These are phyloP conservation scores for Keiferia lycopersicella DNA, from an alignment of 2,888 invertebrate genomes.

Conservation along the genomic window DNA sequence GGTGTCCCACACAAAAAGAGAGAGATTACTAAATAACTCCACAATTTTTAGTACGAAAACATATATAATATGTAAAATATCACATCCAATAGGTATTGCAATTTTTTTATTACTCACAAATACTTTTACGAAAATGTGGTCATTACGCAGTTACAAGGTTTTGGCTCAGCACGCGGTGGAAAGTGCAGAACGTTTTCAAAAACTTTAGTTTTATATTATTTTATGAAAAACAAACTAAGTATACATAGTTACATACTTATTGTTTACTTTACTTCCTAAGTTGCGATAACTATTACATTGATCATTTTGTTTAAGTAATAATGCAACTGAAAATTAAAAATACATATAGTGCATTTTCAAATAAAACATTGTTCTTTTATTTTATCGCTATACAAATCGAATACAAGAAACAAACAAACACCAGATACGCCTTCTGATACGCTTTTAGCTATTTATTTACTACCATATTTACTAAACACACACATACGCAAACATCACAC, in stretches of 20 bases:
- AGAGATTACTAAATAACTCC: no score
- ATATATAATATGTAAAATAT: no score
- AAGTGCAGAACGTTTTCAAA: conserved; percentile 31
- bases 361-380: conserved; percentile 38
- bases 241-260: conserved; percentile 45
- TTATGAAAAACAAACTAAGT: conserved; percentile 38
- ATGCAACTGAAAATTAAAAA: conserved; percentile 58
- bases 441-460: no score
- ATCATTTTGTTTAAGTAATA: conserved; percentile 54
- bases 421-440: no score
- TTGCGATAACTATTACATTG: conserved; percentile 49
- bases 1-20: no score
- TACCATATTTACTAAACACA: no score
- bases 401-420: neutral
- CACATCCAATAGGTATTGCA: no score
- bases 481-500: no score
- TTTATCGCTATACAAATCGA: neutral
- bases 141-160: conserved; percentile 32
- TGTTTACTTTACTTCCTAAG: conserved; percentile 48
- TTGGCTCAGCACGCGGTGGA: conserved; percentile 39
- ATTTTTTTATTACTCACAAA: no score
- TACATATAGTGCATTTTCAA: conserved; percentile 67
- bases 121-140: conserved; percentile 17
- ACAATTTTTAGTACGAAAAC: no score
- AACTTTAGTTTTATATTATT: neutral